Evolutionary conservation across 2,797 vertebrate genomes (phyloP).

Genomic region (Poecile montanus): DNA sequence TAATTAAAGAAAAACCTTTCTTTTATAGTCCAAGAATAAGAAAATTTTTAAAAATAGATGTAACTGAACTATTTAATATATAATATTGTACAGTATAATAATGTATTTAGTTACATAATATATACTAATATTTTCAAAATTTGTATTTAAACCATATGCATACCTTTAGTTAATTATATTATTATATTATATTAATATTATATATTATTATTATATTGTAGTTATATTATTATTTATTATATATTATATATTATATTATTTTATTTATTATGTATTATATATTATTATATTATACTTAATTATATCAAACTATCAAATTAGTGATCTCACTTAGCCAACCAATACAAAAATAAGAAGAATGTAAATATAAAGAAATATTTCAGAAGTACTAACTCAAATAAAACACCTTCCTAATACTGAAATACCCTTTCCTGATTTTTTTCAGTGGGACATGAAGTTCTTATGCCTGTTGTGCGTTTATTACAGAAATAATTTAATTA

Average conservation of each 20-base stretch:
- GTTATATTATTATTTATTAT: too few relatives aligned
- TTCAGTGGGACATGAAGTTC: not conserved
- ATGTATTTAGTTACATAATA: not conserved
- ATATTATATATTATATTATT: too few relatives aligned
- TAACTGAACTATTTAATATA: not conserved
- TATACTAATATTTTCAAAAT: not conserved
- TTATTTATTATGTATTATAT: too few relatives aligned
- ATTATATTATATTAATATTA: too few relatives aligned
- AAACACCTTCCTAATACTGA: not conserved
- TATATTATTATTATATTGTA: too few relatives aligned
- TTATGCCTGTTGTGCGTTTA: not conserved
- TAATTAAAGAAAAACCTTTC: not conserved
- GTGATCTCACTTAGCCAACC: not conserved
- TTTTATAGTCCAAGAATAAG: not conserved
- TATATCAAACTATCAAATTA: not conserved
- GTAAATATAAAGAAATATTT: not conserved
- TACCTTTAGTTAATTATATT: not conserved
- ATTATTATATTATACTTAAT: not conserved
- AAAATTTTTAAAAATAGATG: not conserved
- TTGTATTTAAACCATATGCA: not conserved
- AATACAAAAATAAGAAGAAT: not conserved
- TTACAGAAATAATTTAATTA: not conserved
- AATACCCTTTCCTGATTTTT: fast-evolving
- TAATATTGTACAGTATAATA: not conserved
- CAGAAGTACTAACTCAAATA: not conserved